These are phyloP conservation scores for Meteorus colon DNA, from an alignment of 2,888 invertebrate genomes.

Conservation along the genomic window DNA sequence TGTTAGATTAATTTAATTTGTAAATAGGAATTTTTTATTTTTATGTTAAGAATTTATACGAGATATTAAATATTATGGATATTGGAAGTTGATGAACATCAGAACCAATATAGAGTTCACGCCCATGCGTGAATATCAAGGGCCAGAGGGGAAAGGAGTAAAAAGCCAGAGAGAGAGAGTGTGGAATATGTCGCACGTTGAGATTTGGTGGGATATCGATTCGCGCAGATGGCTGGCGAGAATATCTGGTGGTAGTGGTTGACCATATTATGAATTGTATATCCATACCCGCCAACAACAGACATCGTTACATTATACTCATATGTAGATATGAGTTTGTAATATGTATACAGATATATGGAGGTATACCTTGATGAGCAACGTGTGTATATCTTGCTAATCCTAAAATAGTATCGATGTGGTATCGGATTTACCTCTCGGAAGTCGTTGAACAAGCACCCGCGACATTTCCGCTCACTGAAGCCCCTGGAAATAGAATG, in stretches of 20 bases:
- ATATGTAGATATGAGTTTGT: not conserved
- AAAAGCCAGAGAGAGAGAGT: not conserved
- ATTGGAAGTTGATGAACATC: not conserved
- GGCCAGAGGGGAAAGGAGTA: not conserved
- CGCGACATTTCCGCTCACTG: conserved; percentile 32
- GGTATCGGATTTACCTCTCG: conserved; percentile 47
- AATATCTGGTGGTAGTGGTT: conserved; percentile 29
- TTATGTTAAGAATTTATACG: too few relatives aligned
- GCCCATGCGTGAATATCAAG: conserved; percentile 17
- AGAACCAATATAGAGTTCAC: not conserved
- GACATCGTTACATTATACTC: not conserved
- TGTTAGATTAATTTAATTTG: too few relatives aligned
- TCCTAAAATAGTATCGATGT: conserved; percentile 47
- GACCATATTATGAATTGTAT: conserved; percentile 25
- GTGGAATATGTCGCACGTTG: conserved; percentile 22
- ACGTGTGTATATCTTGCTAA: conserved; percentile 35
- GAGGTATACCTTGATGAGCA: conserved; percentile 1
- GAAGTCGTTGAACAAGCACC: conserved; percentile 31
- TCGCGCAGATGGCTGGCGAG: conserved; percentile 13
- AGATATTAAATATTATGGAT: too few relatives aligned
- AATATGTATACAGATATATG: conserved; percentile 8
- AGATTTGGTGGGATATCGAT: conserved; percentile 38
- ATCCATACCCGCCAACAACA: conserved; percentile 12
- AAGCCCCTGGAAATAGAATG: conserved; percentile 30
- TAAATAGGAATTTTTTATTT: too few relatives aligned